phyloP scores from a whole-genome alignment of 2,888 invertebrate species.

The Athetis lepigone region DNA sequence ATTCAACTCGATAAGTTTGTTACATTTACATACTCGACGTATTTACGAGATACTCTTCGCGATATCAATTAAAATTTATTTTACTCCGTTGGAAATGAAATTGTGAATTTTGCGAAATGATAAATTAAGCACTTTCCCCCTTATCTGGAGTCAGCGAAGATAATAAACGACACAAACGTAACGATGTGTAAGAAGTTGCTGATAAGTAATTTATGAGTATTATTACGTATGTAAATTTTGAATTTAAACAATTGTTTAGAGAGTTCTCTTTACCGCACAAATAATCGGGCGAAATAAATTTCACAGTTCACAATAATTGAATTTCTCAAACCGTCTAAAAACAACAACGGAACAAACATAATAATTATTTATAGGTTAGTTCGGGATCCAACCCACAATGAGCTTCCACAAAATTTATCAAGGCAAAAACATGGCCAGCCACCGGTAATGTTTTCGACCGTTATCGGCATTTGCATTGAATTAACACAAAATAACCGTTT shows the following conservation, averaged over 20 bases:
- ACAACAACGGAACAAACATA: slow-evolving; percentile 24
- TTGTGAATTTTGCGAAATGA: slow-evolving; percentile 25
- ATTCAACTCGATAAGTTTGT: slow-evolving; percentile 54
- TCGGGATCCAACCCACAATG: slow-evolving; percentile 19
- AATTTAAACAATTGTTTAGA: slow-evolving; percentile 9
- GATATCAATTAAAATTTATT: slow-evolving; percentile 54
- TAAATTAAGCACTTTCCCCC: slow-evolving; percentile 36
- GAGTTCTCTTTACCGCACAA: not conserved
- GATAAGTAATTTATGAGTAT: slow-evolving; percentile 40
- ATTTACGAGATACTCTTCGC: slow-evolving; percentile 37
- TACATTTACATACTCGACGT: slow-evolving; percentile 41
- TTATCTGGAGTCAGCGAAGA: slow-evolving; percentile 45
- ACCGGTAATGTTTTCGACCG: slow-evolving; percentile 58
- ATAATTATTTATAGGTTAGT: slow-evolving; percentile 33
- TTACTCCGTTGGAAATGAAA: slow-evolving; percentile 34
- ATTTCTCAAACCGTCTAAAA: not conserved
- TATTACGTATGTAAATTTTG: slow-evolving; percentile 29
- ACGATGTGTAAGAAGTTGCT: slow-evolving; percentile 40
- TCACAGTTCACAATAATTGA: not conserved
- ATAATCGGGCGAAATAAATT: not conserved
- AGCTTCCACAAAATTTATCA: slow-evolving; percentile 44
- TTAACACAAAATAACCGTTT: slow-evolving; percentile 84
- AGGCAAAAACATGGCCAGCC: slow-evolving; percentile 49
- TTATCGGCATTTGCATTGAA: slow-evolving; percentile 75
- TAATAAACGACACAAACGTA: slow-evolving; percentile 43